Evolutionary conservation across 2,888 invertebrate genomes (phyloP).

Genomic region (Pammene fasciana): DNA sequence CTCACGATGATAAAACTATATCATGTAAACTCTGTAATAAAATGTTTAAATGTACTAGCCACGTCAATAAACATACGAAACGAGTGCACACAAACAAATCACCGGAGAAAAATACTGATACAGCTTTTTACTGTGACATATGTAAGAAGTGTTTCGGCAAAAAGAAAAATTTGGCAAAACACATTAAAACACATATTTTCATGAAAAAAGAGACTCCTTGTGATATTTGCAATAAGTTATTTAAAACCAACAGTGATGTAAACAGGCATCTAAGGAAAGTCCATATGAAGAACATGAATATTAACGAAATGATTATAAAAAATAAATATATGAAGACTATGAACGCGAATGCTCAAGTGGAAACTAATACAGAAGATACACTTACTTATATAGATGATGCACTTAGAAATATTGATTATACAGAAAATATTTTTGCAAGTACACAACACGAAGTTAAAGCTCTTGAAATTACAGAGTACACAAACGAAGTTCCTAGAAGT

Average conservation of each 20-base stretch:
- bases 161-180: slow-evolving; percentile 52
- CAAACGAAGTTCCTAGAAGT: slow-evolving; percentile 1
- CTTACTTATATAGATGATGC: not conserved
- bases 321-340: not conserved
- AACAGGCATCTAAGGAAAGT: slow-evolving; percentile 53
- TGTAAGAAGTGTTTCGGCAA: slow-evolving; percentile 54
- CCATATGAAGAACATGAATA: slow-evolving; percentile 44
- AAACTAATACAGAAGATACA: not conserved
- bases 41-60: slow-evolving; percentile 53
- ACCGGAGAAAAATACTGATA: slow-evolving; percentile 36
- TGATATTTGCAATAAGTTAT: slow-evolving; percentile 50
- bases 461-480: slow-evolving; percentile 2
- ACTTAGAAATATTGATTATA: slow-evolving; percentile 2
- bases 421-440: not conserved
- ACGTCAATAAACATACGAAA: slow-evolving; percentile 52
- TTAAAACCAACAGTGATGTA: slow-evolving; percentile 50
- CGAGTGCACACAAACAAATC: slow-evolving; percentile 48
- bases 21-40: slow-evolving; percentile 53
- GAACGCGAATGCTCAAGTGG: not conserved
- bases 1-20: slow-evolving; percentile 3
- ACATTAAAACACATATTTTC: slow-evolving; percentile 50
- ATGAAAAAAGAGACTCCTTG: slow-evolving; percentile 48
- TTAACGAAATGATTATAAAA: not conserved
- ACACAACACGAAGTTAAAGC: not conserved
- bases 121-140: slow-evolving; percentile 49